phyloP scores from a whole-genome alignment of 2,113 vertebrate species.

The Poeciliopsis prolifica region DNA sequence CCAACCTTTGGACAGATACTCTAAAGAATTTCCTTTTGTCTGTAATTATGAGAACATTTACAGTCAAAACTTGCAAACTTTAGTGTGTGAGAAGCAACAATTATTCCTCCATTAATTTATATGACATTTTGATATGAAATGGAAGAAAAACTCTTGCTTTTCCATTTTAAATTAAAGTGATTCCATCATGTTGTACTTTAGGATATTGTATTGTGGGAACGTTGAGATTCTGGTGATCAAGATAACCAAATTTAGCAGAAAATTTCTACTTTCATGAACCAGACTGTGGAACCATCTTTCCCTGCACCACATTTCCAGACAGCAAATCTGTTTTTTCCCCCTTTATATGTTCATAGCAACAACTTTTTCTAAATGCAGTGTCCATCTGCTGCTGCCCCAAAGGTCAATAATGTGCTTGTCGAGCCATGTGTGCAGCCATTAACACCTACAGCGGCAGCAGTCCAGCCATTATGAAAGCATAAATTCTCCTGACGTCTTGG shows the following conservation, averaged over 20 bases:
- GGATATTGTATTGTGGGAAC: background rate
- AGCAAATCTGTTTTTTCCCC: constrained; percentile 2
- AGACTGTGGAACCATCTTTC: constrained; percentile 1
- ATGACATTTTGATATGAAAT: no score
- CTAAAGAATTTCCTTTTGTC: no score
- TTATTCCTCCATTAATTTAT: no score
- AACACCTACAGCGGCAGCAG: background rate
- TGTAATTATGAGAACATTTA: no score
- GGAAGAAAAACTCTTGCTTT: no score
- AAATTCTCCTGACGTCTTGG: constrained; percentile 13
- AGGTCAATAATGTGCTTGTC: background rate
- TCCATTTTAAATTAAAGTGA: no score
- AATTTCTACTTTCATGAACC: constrained; percentile 16
- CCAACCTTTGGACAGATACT: no score
- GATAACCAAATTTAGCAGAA: background rate
- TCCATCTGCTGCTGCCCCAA: background rate
- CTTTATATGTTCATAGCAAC: background rate
- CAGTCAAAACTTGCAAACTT: no score
- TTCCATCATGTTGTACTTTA: background rate
- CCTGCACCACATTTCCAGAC: background rate
- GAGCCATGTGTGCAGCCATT: background rate
- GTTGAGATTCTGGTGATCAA: background rate
- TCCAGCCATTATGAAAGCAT: constrained; percentile 2
- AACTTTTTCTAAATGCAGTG: constrained; percentile 1
- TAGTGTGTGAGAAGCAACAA: background rate